phyloP scores from a whole-genome alignment of 2,113 vertebrate species.

The Zapus hudsonius region DNA sequence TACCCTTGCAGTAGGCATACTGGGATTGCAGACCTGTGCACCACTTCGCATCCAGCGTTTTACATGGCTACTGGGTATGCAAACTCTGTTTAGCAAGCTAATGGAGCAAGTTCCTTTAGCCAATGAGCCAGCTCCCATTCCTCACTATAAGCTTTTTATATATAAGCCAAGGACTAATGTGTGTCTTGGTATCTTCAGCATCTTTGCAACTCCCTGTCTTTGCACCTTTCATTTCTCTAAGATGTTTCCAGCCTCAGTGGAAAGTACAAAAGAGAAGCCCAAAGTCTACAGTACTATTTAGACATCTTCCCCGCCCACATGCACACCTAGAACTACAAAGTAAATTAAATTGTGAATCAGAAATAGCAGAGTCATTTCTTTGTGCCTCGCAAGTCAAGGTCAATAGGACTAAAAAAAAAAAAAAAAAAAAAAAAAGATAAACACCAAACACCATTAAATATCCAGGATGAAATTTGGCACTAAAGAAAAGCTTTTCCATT shows the following conservation, averaged over 20 bases:
- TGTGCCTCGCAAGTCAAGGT: background rate
- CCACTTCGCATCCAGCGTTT: too few species aligned
- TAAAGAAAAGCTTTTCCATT: constrained; percentile 9
- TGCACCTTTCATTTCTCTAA: background rate
- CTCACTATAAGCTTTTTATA: too few species aligned
- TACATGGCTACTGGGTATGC: too few species aligned
- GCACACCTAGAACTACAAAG: background rate
- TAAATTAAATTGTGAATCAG: background rate
- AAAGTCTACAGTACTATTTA: background rate
- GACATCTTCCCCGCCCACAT: background rate
- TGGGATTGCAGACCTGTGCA: too few species aligned
- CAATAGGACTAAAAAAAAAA: background rate
- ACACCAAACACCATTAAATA: background rate
- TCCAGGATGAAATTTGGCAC: background rate
- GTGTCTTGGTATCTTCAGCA: too few species aligned
- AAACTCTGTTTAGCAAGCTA: too few species aligned
- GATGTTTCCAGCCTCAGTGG: background rate
- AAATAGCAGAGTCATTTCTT: background rate
- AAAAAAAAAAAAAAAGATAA: background rate
- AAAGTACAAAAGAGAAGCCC: background rate
- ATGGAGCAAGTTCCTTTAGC: too few species aligned
- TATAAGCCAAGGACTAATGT: background rate
- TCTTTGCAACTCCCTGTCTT: background rate
- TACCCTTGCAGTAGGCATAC: too few species aligned
- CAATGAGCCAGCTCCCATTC: too few species aligned